Evolutionary conservation across 1,140 invertebrate species (phyloP), one percentile per base, ranked within the genome.

Genomic region (Plodia interpunctella): DNA sequence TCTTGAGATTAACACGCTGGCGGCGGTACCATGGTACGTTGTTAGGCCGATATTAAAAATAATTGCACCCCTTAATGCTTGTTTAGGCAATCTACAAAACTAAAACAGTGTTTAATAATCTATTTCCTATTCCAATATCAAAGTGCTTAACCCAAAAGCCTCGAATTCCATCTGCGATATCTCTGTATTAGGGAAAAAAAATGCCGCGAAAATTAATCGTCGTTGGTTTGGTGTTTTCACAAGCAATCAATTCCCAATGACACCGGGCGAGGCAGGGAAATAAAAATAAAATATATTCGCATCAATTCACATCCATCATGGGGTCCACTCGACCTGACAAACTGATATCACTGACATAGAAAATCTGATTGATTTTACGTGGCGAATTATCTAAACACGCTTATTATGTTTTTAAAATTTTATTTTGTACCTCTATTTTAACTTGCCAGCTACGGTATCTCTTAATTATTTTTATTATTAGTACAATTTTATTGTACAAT

Each of bases 211-310:
- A 55, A 68, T 63, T 63, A 66, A 70, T 66, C 59, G 49, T 38
- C 55, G 18, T 53, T 32, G 59, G 61, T 72, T 69, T 69, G 64
- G 55, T 65, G 62, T 74, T 76, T 79, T 70, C 67, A 74, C 70
- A 72, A 68, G 76, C 74, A 79, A 78, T 81, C 75, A 79, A 82
- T 79, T 78, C 57, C 49, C 57, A 70, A 74, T 79, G 76, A 77
- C 72, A 73, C 57, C 64, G 65, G 70, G 72, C 18, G 19, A 62
- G 61, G 21, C 54, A 65, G 58, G 66, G 68, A 68, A 69, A 72
- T 67, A 74, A 25, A 25, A 25, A 25, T 25, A 25, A n/a, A 76
- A 78, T 74, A 72, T 78, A 74, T 70, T 69, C 66, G 62, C 65
- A 76, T 74, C 71, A 73, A 76, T 65, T 67, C 62, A 64, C 77